Base-by-base conservation (phyloP, 2,888 invertebrate species). In the Tinea semifulvella region DNA sequence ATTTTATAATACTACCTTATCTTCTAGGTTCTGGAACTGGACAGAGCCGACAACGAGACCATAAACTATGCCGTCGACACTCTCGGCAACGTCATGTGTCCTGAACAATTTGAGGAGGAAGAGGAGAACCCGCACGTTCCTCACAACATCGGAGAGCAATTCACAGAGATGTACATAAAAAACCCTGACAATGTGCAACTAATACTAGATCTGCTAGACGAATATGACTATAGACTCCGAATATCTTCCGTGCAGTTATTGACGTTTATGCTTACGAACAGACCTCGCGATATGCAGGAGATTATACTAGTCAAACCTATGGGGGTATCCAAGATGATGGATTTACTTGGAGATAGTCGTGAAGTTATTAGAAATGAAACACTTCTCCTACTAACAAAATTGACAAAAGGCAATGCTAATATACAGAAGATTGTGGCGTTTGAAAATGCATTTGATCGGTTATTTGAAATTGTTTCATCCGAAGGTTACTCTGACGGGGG, bases 391-490 rank as follows among this genome's bases (percentile, higher is more conserved):
- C 82, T 99, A 0, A 94, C 94, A 50, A 94, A 96, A 58, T 73
- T 99, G 54, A 98, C 98, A 0, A 92, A 83, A 57, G 91, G 92
- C 10, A 98, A 99, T 76, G 93, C 96, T 0, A 98, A 96, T 67
- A 96, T 98, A 57, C 98, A 98, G 68, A 99, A 98, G 77, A 98
- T 99, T 57, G 96, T 99, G 0, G 98, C 98, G 0, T 99, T 98
- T 68, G 98, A 99, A 69, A 98, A 98, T 74, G 97, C 97, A 0
- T 99, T 99, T 63, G 98, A 98, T 68, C 86, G 93, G 52, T 81
- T 99, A 19, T 91, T 98, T 55, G 95, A 96, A 65, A 96, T 99
- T 7, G 91, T 99, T 8, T 85, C 84, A 2, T 90, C 92, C 47
- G 98, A 98, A 71, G 96, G 96, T 2, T 91, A 89, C 55, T 91